phyloP scores from a whole-genome alignment of 2,888 invertebrate species.

The Tetanocera ferruginea region DNA sequence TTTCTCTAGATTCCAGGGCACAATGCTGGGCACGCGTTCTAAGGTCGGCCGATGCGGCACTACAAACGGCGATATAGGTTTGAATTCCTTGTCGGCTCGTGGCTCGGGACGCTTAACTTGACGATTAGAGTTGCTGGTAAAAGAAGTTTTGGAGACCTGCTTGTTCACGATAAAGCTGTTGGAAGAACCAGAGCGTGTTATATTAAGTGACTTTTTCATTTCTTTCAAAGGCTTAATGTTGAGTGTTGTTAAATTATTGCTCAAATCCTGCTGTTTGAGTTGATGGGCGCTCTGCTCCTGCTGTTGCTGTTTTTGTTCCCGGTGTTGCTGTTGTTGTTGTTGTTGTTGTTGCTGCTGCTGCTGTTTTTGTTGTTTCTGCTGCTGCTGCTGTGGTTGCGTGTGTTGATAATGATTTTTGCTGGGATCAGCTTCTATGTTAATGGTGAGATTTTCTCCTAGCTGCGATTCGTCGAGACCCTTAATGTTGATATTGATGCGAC shows the following conservation, averaged over 20 bases:
- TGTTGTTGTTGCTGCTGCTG: neutral
- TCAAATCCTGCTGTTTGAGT: neutral
- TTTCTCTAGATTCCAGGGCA: conserved; percentile 41
- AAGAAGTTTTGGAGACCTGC: conserved; percentile 54
- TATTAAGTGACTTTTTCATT: neutral
- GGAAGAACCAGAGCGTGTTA: conserved; percentile 22
- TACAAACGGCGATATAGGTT: neutral
- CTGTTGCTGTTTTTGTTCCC: conserved; percentile 13
- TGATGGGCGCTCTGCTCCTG: neutral
- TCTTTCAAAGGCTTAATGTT: neutral
- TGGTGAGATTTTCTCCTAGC: conserved; percentile 52
- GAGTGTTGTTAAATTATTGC: conserved; percentile 22
- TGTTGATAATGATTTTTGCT: neutral
- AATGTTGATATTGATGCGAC: conserved; percentile 60
- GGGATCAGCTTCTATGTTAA: conserved; percentile 55
- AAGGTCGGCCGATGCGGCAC: conserved; percentile 39
- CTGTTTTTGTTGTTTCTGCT: neutral
- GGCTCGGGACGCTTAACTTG: neutral
- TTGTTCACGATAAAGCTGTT: conserved; percentile 54
- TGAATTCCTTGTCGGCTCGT: conserved; percentile 1
- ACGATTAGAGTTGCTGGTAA: neutral
- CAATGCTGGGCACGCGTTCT: conserved; percentile 56
- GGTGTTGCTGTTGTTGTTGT: neutral
- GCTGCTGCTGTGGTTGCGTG: neutral
- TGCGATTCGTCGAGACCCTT: conserved; percentile 43